These are phyloP conservation scores for Physocephala rufipes DNA, from an alignment of 2,888 invertebrate genomes.

Conservation along the genomic window DNA sequence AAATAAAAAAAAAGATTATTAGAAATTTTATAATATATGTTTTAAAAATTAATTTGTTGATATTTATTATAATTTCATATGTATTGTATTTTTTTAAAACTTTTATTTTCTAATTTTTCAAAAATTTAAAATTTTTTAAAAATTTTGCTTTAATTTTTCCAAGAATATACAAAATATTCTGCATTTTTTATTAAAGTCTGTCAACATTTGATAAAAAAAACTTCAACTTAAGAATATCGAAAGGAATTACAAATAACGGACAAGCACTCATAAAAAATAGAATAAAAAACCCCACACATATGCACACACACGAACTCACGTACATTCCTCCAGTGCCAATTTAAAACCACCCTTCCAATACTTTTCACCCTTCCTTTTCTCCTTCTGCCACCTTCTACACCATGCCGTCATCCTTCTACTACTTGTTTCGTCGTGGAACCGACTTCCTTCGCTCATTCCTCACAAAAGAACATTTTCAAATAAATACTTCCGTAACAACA, in stretches of 20 bases:
- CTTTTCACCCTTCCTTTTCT: background rate
- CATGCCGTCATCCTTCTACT: too few relatives aligned
- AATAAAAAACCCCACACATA: conserved; percentile 14
- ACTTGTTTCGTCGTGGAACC: too few relatives aligned
- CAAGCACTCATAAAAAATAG: conserved; percentile 14
- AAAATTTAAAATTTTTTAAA: background rate
- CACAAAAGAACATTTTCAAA: conserved; percentile 13
- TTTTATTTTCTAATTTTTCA: background rate
- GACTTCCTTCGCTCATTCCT: too few relatives aligned
- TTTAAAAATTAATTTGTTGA: background rate
- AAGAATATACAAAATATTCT: background rate
- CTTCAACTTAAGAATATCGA: background rate
- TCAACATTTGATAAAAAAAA: too few relatives aligned
- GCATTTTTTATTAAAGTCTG: too few relatives aligned
- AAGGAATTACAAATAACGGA: conserved; percentile 25
- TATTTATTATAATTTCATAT: background rate
- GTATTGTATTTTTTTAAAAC: background rate
- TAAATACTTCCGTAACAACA: background rate
- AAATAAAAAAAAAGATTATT: too few relatives aligned
- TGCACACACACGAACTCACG: too few relatives aligned
- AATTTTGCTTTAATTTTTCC: background rate
- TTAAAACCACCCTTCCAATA: conserved; percentile 31
- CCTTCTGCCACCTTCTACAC: background rate
- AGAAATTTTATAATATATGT: too few relatives aligned
- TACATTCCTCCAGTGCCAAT: conserved; percentile 35